phyloP scores from a whole-genome alignment of 2,888 invertebrate genomes.

The Sarcophaga rosellei region DNA sequence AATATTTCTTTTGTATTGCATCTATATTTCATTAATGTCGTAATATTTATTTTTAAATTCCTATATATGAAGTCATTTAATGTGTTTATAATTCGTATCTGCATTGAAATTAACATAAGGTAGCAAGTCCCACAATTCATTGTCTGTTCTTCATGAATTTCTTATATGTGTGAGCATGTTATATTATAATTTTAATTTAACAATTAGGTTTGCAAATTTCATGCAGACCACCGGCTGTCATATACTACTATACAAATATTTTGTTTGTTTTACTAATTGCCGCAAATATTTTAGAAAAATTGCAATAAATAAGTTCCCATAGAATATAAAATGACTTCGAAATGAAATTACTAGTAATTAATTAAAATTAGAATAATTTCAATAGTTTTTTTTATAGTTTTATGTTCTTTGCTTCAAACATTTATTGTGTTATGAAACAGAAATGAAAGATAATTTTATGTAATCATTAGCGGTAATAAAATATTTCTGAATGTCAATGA shows the following conservation, averaged over 20 bases:
- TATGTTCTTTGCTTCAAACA: too few species aligned
- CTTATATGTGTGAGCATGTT: neutral
- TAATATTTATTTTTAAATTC: constrained; percentile 56
- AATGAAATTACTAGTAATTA: too few species aligned
- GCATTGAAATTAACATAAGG: neutral
- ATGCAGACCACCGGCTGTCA: constrained; percentile 21
- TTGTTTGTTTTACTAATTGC: constrained; percentile 11
- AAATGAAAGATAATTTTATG: too few species aligned
- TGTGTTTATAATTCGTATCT: neutral
- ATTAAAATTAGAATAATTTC: too few species aligned
- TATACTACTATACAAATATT: constrained; percentile 21
- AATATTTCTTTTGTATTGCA: constrained; percentile 5
- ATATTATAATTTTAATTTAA: constrained; percentile 25
- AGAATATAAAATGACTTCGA: neutral
- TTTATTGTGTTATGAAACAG: too few species aligned
- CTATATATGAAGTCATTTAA: constrained; percentile 41
- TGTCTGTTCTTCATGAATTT: neutral
- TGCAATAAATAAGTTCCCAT: neutral
- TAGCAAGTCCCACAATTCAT: neutral
- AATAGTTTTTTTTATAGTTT: too few species aligned
- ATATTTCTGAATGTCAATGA: neutral
- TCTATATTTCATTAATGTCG: constrained; percentile 15
- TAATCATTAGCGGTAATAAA: too few species aligned
- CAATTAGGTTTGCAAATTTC: constrained; percentile 32
- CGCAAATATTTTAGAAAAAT: constrained; percentile 9